phyloP scores from a whole-genome alignment of 64 coral and sea anemone genomes.

The Montipora capricornis region DNA sequence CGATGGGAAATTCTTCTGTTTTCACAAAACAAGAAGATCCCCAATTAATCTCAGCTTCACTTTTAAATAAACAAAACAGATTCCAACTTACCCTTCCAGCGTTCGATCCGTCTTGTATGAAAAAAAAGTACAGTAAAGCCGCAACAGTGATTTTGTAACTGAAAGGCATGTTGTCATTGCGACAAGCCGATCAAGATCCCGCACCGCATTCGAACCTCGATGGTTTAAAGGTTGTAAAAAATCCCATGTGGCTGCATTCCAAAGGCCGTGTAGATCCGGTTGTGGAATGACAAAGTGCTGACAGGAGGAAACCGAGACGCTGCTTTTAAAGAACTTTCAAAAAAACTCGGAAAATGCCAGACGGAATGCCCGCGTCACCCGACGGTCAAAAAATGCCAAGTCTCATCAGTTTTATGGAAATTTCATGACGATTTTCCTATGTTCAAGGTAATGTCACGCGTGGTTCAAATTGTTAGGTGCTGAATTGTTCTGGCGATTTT shows the following conservation, averaged over 20 bases:
- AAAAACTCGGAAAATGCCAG: neutral
- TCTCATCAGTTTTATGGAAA: too few relatives aligned
- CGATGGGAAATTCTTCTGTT: neutral
- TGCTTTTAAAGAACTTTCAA: neutral
- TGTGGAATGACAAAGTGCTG: neutral
- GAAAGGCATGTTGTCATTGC: neutral
- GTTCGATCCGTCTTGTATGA: neutral
- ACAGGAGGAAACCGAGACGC: neutral
- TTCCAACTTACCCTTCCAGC: conserved; percentile 12
- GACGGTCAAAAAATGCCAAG: too few relatives aligned
- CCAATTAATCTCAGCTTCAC: neutral
- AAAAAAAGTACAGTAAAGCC: neutral
- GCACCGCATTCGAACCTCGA: neutral
- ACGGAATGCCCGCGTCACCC: too few relatives aligned
- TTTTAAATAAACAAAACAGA: neutral
- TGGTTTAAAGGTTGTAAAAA: neutral
- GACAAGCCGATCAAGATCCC: neutral
- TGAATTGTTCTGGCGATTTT: neutral
- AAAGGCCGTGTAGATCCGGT: neutral
- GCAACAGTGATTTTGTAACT: neutral
- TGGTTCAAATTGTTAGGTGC: too few relatives aligned
- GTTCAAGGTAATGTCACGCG: too few relatives aligned
- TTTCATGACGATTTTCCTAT: too few relatives aligned
- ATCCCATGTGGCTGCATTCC: neutral
- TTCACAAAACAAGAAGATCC: neutral